Evolutionary conservation across 2,797 vertebrate genomes (phyloP).

Genomic region (Enteromius trimaculatus): DNA sequence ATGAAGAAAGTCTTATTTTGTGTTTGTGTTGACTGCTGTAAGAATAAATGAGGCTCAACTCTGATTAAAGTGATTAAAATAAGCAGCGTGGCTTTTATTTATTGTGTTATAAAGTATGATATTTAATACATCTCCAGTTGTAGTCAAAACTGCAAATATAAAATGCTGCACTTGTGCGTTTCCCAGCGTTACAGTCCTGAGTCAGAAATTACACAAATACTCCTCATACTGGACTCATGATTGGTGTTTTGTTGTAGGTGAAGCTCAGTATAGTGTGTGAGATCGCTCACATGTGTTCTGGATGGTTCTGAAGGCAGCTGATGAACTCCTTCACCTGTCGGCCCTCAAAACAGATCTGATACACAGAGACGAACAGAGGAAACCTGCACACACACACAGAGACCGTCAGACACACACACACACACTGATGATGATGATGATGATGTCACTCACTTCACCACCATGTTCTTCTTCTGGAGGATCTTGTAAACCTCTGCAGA

Average conservation of each 20-base stretch:
- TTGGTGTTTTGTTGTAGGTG: not conserved
- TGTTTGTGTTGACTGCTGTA: not conserved
- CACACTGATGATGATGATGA: not conserved
- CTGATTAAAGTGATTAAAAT: not conserved
- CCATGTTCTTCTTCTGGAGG: constrained; percentile 79
- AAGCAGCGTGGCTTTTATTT: constrained; percentile 17
- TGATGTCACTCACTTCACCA: constrained; percentile 75
- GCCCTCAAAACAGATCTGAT: constrained; percentile 87
- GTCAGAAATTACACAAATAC: not conserved
- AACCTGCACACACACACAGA: constrained; percentile 1
- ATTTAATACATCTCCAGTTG: not conserved
- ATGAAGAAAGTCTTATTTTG: not conserved
- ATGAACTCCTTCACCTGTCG: constrained; percentile 82
- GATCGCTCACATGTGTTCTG: constrained; percentile 76
- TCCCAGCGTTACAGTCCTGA: constrained; percentile 4
- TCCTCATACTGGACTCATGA: not conserved
- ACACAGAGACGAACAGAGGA: constrained; percentile 83
- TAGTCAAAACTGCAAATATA: not conserved
- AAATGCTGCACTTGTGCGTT: constrained; percentile 14
- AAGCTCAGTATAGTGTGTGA: not conserved
- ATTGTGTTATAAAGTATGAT: not conserved
- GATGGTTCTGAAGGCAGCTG: constrained; percentile 86
- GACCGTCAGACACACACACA: not conserved
- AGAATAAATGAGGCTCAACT: not conserved
- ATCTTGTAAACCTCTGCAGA: constrained; percentile 87